These are phyloP conservation scores for Chromobotia macracanthus DNA, from an alignment of 2,797 vertebrate genomes.

Conservation along the genomic window DNA sequence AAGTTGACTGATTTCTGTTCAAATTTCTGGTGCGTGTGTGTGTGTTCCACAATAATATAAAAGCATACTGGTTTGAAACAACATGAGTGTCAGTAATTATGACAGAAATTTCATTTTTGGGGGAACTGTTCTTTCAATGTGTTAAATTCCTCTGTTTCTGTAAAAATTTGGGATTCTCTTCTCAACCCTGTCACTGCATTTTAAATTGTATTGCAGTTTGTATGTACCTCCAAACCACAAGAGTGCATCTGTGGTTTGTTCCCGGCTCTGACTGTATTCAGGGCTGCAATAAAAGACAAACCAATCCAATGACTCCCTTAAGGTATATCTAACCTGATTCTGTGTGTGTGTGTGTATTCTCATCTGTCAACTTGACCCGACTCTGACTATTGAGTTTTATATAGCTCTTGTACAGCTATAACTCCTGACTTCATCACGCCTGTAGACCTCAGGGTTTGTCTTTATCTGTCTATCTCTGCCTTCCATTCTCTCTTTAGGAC, in stretches of 20 bases:
- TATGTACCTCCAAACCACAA: slow-evolving; percentile 46
- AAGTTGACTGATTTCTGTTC: no score
- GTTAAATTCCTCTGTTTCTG: no score
- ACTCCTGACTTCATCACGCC: slow-evolving; percentile 29
- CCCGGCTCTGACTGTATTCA: slow-evolving; percentile 27
- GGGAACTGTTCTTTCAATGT: no score
- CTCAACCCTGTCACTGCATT: background rate
- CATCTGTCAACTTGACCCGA: slow-evolving; percentile 45
- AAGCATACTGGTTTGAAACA: no score
- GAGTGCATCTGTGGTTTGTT: slow-evolving; percentile 48
- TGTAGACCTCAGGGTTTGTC: slow-evolving; percentile 43
- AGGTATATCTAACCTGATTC: slow-evolving; percentile 45
- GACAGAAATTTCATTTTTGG: no score
- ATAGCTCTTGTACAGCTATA: slow-evolving; percentile 33
- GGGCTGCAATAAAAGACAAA: slow-evolving; percentile 44
- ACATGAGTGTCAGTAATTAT: no score
- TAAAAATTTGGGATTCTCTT: background rate
- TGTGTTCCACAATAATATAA: no score
- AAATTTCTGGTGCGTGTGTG: no score
- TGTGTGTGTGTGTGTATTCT: slow-evolving; percentile 24
- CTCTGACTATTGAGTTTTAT: slow-evolving; percentile 40
- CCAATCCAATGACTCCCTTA: slow-evolving; percentile 42
- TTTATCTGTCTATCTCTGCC: slow-evolving; percentile 13
- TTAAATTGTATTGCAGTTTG: slow-evolving; percentile 29
- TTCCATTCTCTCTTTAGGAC: slow-evolving; percentile 14